Evolutionary conservation across 2,888 invertebrate genomes (phyloP).

Genomic region (Dryobota labecula): DNA sequence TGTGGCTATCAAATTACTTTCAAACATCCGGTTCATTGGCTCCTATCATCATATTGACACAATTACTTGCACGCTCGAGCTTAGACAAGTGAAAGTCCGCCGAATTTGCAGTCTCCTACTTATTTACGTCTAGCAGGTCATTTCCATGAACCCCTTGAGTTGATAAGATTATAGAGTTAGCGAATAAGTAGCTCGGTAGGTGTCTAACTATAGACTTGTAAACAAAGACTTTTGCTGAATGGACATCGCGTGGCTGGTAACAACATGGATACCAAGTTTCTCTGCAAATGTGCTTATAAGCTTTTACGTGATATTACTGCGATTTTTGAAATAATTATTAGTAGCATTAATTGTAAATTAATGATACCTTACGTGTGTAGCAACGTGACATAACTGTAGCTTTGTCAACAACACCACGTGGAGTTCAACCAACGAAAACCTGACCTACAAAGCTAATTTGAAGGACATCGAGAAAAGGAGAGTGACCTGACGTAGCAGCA

Average conservation of each 20-base stretch:
- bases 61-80: constrained; percentile 59
- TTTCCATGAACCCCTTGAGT: constrained; percentile 74
- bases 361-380: constrained; percentile 14
- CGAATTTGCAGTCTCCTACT: constrained; percentile 66
- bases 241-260: not conserved
- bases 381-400: constrained; percentile 65
- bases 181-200: constrained; percentile 33
- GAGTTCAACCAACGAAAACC: constrained; percentile 86
- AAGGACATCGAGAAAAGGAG: constrained; percentile 91
- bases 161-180: constrained; percentile 71
- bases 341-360: constrained; percentile 19
- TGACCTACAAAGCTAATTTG: constrained; percentile 91
- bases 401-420: constrained; percentile 88
- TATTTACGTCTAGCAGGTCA: constrained; percentile 72
- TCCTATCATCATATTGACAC: constrained; percentile 67
- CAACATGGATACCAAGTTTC: constrained; percentile 10
- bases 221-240: constrained; percentile 46
- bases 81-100: constrained; percentile 73
- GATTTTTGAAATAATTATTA: not conserved
- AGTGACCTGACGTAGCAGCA: constrained; percentile 90
- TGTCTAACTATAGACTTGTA: constrained; percentile 37
- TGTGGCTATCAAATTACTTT: constrained; percentile 60
- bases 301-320: constrained; percentile 4
- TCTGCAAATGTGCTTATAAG: constrained; percentile 6
- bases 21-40: constrained; percentile 63